These are phyloP conservation scores for Paratrypauchen microcephalus DNA, from an alignment of 2,797 vertebrate genomes.

Conservation along the genomic window DNA sequence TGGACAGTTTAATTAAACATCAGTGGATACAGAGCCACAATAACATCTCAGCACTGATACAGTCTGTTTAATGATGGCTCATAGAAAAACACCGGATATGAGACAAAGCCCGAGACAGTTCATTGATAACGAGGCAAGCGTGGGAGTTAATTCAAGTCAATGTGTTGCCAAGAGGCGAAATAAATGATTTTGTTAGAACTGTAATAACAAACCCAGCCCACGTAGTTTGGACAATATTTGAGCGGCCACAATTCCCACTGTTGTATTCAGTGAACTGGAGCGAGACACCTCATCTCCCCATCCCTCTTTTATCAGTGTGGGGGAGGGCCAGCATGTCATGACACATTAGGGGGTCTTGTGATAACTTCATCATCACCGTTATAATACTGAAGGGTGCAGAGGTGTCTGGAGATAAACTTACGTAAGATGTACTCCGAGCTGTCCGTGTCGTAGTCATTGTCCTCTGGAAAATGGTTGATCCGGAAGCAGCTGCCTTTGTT, in stretches of 20 bases:
- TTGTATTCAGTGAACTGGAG: conserved; percentile 4
- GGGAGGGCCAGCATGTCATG: conserved; percentile 41
- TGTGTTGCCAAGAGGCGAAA: conserved; percentile 6
- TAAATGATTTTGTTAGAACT: not conserved
- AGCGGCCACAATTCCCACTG: not conserved
- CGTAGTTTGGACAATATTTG: not conserved
- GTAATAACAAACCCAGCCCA: conserved; percentile 2
- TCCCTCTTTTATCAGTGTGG: conserved; percentile 48
- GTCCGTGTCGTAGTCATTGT: conserved; percentile 97
- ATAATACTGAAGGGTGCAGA: conserved; percentile 37
- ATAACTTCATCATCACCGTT: conserved; percentile 42
- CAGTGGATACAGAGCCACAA: not conserved
- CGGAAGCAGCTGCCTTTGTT: conserved; percentile 95
- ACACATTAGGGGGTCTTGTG: conserved; percentile 47
- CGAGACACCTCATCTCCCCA: conserved; percentile 29
- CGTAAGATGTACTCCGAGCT: conserved; percentile 97
- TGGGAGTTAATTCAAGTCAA: conserved; percentile 24
- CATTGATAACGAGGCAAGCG: conserved; percentile 8
- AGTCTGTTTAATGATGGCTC: not conserved
- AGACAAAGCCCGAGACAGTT: conserved; percentile 19
- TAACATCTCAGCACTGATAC: not conserved
- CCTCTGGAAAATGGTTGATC: conserved; percentile 99
- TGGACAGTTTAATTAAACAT: not conserved
- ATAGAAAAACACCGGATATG: conserved; percentile 12
- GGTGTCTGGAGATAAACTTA: conserved; percentile 77